phyloP scores from a whole-genome alignment of 2,888 invertebrate genomes.

The Amaurobius ferox region DNA sequence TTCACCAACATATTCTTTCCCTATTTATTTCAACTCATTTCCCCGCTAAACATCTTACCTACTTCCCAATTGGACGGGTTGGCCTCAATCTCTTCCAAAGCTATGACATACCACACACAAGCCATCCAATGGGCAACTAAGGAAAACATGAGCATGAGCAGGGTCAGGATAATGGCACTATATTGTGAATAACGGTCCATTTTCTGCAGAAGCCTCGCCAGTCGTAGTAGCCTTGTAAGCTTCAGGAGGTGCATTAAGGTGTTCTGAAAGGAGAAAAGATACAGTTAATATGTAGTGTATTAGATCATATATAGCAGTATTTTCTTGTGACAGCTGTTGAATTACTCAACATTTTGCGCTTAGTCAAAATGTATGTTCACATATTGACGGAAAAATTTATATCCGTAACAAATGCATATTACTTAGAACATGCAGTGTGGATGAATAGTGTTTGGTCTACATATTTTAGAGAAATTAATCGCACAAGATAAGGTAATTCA shows the following conservation, averaged over 20 bases:
- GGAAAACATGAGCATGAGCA: conserved; percentile 95
- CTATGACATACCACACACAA: conserved; percentile 97
- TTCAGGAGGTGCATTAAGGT: conserved; percentile 90
- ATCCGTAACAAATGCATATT: too few species aligned
- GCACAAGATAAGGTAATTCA: too few species aligned
- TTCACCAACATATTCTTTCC: not conserved
- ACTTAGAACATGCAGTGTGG: too few species aligned
- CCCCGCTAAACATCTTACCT: conserved; percentile 81
- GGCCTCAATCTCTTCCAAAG: conserved; percentile 88
- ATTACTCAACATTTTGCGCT: too few species aligned
- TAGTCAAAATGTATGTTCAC: too few species aligned
- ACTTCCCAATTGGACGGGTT: conserved; percentile 86
- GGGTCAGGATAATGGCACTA: conserved; percentile 93
- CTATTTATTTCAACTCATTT: too few species aligned
- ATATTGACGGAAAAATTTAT: too few species aligned
- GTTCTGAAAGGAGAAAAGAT: conserved; percentile 74
- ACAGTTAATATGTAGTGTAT: too few species aligned
- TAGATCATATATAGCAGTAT: too few species aligned
- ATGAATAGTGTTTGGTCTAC: too few species aligned
- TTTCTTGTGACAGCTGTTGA: too few species aligned
- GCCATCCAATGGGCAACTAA: conserved; percentile 97
- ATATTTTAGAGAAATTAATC: too few species aligned
- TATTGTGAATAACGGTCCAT: conserved; percentile 98
- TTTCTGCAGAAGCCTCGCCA: conserved; percentile 94
- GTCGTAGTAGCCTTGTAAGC: conserved; percentile 90